Evolutionary conservation across 64 coral and sea anemone genomes (phyloP).

Genomic region (Stichodactyla helianthus): DNA sequence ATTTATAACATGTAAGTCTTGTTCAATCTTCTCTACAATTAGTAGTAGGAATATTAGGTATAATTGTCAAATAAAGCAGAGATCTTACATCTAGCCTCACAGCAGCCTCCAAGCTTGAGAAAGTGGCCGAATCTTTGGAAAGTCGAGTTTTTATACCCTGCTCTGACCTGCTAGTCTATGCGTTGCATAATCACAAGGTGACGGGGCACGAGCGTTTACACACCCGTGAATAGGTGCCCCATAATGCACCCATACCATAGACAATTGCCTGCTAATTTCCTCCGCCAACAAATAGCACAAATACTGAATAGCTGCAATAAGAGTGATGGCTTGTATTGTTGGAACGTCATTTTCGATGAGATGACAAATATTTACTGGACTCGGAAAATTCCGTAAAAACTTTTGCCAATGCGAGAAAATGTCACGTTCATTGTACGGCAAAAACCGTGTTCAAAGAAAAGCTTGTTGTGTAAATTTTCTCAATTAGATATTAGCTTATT

Average conservation of each 20-base stretch:
- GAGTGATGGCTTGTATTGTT: neutral
- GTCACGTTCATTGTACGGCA: too few relatives aligned
- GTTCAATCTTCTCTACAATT: too few relatives aligned
- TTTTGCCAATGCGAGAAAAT: too few relatives aligned
- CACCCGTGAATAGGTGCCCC: neutral
- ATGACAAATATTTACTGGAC: neutral
- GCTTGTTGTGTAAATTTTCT: too few relatives aligned
- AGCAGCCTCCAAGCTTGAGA: neutral
- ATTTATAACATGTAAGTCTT: too few relatives aligned
- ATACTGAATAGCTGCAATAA: neutral
- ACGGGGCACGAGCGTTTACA: neutral
- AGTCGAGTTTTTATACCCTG: neutral
- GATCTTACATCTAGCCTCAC: neutral
- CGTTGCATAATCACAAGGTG: neutral
- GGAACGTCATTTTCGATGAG: neutral
- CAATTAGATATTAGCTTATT: too few relatives aligned
- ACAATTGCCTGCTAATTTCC: neutral
- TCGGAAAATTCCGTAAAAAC: too few relatives aligned
- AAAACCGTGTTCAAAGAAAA: too few relatives aligned
- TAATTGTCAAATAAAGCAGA: too few relatives aligned
- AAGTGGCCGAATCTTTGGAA: neutral
- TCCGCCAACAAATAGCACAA: neutral
- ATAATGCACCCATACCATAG: neutral
- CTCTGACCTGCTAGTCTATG: neutral
- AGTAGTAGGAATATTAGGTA: neutral